Evolutionary conservation across 2,888 invertebrate species (phyloP), one percentile per base, ranked within the genome.

Genomic region (Netelia fuscicornis): DNA sequence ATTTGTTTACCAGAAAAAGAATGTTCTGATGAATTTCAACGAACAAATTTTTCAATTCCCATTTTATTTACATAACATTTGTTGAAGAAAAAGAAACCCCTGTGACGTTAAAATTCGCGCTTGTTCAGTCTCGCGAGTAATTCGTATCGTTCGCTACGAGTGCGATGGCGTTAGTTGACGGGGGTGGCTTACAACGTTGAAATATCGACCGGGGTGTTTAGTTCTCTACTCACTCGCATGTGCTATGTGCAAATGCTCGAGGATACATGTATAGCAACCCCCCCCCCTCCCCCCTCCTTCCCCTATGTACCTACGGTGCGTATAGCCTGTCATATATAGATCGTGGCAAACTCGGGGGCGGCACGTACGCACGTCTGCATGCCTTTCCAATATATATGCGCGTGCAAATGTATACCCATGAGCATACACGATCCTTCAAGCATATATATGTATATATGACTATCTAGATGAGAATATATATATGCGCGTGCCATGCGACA

Each of bases 151-250:
- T 90, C 89, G 88, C 87, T 86, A 77, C 84, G 88, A 89, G 89
- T 30, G 88, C 86, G 89, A 84, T 81, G 72, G 88, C 89, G 89
- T 87, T 84, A 81, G 87, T 79, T 83, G 88, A 84, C 86, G 89
- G 88, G 88, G 89, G 89, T 62, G 74, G 83, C 81, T 82, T 71
- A 77, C 83, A 71, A 86, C 87, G 86, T 88, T 87, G 88, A 90
- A 91, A 92, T 92, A 92, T 92, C 92, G 92, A 92, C 89, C 92
- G 90, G 78, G 70, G 81, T 86, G 86, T 90, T 91, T 88, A 86
- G 87, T 86, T 86, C 82, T 56, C 84, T 68, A 17, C 42, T 82
- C 81, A 60, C 83, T 81, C 5, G 58, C 72, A 80, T 83, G 71
- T 65, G 74, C 74, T 76, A 77, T 70, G 71, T 77, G 64, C 71